A percentile compares a stretch with the other conserved stretches of the same genome.
These are phyloP conservation scores for Micoletzkya japonica DNA, from an alignment of 2,888 invertebrate genomes.

Conservation along the genomic window DNA sequence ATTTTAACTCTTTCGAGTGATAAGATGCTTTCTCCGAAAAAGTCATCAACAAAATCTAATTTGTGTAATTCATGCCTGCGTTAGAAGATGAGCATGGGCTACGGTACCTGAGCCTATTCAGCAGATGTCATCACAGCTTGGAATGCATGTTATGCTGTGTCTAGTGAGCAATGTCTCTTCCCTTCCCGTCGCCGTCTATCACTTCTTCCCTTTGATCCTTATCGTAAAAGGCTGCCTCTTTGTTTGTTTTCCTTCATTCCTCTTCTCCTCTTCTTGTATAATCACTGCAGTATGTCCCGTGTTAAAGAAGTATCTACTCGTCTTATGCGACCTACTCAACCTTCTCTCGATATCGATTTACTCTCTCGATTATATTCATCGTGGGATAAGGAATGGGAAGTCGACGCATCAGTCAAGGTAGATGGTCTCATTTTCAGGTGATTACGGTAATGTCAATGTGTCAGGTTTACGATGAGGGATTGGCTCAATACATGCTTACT, in stretches of 20 bases:
- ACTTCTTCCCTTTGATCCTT: too few relatives aligned
- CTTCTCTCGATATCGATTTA: constrained; percentile 46
- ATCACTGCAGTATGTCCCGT: constrained; percentile 36
- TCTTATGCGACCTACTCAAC: constrained; percentile 53
- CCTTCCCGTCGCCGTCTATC: too few relatives aligned
- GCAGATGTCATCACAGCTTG: too few relatives aligned
- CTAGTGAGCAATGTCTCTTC: too few relatives aligned
- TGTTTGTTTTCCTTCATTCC: background rate
- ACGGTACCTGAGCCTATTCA: too few relatives aligned
- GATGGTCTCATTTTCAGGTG: constrained; percentile 6
- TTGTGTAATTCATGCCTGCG: too few relatives aligned
- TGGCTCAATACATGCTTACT: constrained; percentile 59
- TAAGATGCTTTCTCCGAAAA: too few relatives aligned
- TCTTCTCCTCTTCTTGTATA: background rate
- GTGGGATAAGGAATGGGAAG: constrained; percentile 58
- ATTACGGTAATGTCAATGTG: background rate
- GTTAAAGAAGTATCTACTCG: constrained; percentile 61
- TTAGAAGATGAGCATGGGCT: too few relatives aligned
- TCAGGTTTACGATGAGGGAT: constrained; percentile 59
- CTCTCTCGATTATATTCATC: constrained; percentile 36
- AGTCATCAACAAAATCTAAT: too few relatives aligned
- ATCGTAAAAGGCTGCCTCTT: too few relatives aligned
- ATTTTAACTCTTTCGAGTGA: too few relatives aligned
- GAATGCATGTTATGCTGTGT: too few relatives aligned
- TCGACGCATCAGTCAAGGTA: constrained; percentile 50